A percentile compares a stretch with the other conserved stretches of the same genome.
Evolutionary conservation across 2,797 vertebrate species (phyloP).

Genomic region (Momotus momota): DNA sequence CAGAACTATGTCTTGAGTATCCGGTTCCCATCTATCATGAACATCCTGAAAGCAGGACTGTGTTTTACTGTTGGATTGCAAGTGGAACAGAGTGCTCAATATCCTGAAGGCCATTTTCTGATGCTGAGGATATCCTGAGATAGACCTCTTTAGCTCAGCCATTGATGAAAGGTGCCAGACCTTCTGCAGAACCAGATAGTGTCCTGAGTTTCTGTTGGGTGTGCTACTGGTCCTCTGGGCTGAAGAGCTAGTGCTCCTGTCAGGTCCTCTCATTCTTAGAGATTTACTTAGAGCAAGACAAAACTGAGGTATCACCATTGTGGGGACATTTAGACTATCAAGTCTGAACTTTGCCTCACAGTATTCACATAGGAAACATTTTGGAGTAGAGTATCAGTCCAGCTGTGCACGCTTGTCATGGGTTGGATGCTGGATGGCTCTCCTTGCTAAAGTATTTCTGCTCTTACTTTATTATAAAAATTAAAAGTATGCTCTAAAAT

Average conservation of each 20-base stretch:
- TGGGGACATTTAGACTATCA: neutral
- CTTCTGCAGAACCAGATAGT: neutral
- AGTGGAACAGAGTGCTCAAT: neutral
- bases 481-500: neutral
- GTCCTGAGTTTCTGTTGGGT: neutral
- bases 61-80: neutral
- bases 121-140: neutral
- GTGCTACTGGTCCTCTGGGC: neutral
- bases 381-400: neutral
- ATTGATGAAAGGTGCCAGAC: neutral
- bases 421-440: neutral
- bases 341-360: neutral
- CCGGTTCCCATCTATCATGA: neutral
- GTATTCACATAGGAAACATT: neutral
- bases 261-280: neutral
- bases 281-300: neutral
- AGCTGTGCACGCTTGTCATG: neutral
- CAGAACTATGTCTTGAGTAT: neutral
- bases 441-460: neutral
- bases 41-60: neutral
- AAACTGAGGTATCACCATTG: fast-evolving
- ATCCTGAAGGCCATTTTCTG: neutral
- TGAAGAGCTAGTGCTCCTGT: neutral
- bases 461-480: neutral
- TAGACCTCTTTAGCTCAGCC: neutral